Percentiles rank a stretch among this genome's conserved stretches.
These are phyloP conservation scores for Rhinella marina DNA, from an alignment of 2,797 vertebrate genomes.

Conservation along the genomic window DNA sequence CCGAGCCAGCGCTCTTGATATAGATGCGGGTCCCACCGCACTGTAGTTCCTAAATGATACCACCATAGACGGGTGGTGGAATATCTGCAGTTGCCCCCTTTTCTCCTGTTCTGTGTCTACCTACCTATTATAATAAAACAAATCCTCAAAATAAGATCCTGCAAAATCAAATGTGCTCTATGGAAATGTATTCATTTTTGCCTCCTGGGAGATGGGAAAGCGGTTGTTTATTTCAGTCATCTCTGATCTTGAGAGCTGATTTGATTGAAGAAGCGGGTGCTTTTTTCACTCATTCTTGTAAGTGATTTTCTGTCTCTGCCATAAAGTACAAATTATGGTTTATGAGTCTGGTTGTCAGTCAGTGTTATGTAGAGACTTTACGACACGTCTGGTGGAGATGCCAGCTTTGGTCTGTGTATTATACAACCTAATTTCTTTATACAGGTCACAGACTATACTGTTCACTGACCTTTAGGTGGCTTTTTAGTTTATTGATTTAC, in stretches of 20 bases:
- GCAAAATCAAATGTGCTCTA: background rate
- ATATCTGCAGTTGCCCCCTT: too few species aligned
- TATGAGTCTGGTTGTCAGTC: background rate
- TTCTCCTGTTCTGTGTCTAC: too few species aligned
- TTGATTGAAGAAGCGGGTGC: background rate
- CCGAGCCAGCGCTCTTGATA: too few species aligned
- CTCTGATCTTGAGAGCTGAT: background rate
- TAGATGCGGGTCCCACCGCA: too few species aligned
- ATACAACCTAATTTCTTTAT: background rate
- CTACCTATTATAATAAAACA: background rate
- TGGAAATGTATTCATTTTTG: conserved; percentile 4
- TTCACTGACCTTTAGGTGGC: background rate
- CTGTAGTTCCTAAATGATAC: too few species aligned
- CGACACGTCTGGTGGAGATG: background rate
- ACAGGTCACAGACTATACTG: background rate
- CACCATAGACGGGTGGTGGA: background rate
- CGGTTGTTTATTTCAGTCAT: background rate
- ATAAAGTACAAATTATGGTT: conserved; percentile 1
- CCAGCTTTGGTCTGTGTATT: background rate
- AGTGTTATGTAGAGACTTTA: background rate
- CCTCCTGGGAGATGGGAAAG: background rate
- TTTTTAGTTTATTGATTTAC: background rate
- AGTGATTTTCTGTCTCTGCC: conserved; percentile 21
- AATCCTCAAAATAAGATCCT: background rate
- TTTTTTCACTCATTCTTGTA: background rate